Evolutionary conservation across 2,888 invertebrate genomes (phyloP).

Genomic region (Oscheius sp.): DNA sequence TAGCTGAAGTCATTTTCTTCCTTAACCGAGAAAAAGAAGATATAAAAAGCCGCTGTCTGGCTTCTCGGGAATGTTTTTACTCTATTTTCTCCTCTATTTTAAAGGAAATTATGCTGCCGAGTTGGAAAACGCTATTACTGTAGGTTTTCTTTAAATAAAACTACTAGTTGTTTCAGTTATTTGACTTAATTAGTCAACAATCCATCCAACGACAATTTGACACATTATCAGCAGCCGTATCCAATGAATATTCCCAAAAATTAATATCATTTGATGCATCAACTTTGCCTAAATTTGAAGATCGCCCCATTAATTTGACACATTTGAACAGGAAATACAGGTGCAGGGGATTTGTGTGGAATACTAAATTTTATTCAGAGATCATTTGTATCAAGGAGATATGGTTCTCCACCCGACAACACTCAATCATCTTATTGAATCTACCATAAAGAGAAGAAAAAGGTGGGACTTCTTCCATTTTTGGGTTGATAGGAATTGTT

Average conservation of each 20-base stretch:
- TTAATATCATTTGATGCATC: conserved; percentile 41
- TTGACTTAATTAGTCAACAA: conserved; percentile 48
- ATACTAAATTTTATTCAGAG: conserved; percentile 36
- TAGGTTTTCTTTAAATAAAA: neutral
- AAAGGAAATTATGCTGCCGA: neutral
- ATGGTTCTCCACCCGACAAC: conserved; percentile 49
- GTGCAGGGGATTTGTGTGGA: neutral
- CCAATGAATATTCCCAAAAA: conserved; percentile 22
- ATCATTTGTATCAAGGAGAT: conserved; percentile 53
- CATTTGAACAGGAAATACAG: conserved; percentile 50
- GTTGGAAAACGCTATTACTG: neutral
- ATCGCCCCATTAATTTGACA: conserved; percentile 46
- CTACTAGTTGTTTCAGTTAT: conserved; percentile 43
- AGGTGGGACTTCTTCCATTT: neutral
- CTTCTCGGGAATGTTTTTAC: neutral
- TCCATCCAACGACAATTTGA: conserved; percentile 51
- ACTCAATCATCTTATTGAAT: conserved; percentile 40
- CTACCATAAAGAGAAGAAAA: conserved; percentile 18
- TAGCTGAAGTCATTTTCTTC: too few relatives aligned
- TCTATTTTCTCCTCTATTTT: neutral
- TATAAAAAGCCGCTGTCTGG: neutral
- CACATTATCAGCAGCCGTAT: conserved; percentile 38
- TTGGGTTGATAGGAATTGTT: too few relatives aligned
- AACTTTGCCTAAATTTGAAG: conserved; percentile 46
- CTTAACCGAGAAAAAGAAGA: neutral